Conservation (phyloP, 2,797 vertebrate genomes). For the Mus minutoides region DNA sequence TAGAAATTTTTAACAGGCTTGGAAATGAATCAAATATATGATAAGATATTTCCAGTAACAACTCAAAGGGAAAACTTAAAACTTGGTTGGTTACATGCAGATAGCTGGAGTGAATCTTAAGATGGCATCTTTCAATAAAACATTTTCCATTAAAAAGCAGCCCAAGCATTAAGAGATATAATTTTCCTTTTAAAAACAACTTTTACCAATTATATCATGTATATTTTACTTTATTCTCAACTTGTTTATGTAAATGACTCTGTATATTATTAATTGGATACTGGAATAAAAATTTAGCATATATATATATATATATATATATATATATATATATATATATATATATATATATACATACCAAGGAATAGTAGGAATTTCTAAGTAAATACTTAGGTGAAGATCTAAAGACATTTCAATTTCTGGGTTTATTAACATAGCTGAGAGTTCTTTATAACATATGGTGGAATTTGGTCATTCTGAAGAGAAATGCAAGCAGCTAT, state of each 20-base stretch:
- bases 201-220: conserved; percentile 72
- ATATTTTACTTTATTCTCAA: conserved; percentile 69
- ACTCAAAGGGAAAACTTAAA: conserved; percentile 85
- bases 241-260: neutral
- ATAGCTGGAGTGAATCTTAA: conserved; percentile 67
- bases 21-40: conserved; percentile 84
- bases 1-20: conserved; percentile 71
- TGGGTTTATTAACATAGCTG: conserved; percentile 8
- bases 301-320: neutral
- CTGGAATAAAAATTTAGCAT: neutral
- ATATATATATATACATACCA: neutral
- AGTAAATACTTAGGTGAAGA: neutral
- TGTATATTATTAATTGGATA: neutral
- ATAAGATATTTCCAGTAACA: conserved; percentile 84
- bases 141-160: conserved; percentile 76
- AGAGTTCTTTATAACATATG: neutral
- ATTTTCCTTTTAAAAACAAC: conserved; percentile 55
- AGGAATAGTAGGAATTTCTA: accelerated
- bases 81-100: conserved; percentile 71
- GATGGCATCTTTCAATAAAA: conserved; percentile 79
- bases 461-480: neutral
- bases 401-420: neutral
- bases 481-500: neutral
- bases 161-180: conserved; percentile 72
- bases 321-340: conserved; percentile 32